phyloP scores from a whole-genome alignment of 2,888 invertebrate genomes.

The Harpalus rufipes region DNA sequence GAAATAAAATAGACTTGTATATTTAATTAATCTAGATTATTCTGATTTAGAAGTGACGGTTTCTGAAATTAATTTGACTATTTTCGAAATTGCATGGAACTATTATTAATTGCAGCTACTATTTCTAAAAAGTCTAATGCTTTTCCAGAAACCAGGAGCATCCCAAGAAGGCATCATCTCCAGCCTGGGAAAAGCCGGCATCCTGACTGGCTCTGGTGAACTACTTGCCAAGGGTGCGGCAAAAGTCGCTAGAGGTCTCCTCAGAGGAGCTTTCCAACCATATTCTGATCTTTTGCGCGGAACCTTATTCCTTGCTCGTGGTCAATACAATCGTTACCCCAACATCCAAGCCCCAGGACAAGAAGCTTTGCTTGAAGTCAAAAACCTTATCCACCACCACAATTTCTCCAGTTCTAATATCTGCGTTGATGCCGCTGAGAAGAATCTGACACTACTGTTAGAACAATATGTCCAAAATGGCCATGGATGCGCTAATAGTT shows the following conservation, averaged over 20 bases:
- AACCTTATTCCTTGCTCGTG: constrained; percentile 18
- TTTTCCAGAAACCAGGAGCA: neutral
- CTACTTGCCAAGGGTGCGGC: neutral
- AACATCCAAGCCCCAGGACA: neutral
- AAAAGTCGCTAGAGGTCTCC: neutral
- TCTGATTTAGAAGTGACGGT: too few relatives aligned
- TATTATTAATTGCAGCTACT: too few relatives aligned
- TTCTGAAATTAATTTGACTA: too few relatives aligned
- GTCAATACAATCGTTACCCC: neutral
- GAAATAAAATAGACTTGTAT: too few relatives aligned
- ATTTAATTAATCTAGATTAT: too few relatives aligned
- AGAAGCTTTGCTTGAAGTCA: neutral
- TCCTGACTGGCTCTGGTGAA: neutral
- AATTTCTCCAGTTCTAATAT: neutral
- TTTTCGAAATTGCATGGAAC: too few relatives aligned
- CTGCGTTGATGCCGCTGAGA: neutral
- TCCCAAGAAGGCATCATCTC: constrained; percentile 14
- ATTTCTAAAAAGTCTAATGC: neutral
- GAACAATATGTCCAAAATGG: neutral
- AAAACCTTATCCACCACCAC: neutral
- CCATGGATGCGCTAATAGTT: neutral
- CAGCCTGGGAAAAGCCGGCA: neutral
- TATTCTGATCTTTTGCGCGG: neutral
- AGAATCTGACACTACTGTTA: constrained; percentile 3
- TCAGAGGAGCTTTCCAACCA: neutral